A percentile compares a stretch with the other conserved stretches of the same genome.
phyloP scores from a whole-genome alignment of 2,888 invertebrate species.

The Orthosia incerta region DNA sequence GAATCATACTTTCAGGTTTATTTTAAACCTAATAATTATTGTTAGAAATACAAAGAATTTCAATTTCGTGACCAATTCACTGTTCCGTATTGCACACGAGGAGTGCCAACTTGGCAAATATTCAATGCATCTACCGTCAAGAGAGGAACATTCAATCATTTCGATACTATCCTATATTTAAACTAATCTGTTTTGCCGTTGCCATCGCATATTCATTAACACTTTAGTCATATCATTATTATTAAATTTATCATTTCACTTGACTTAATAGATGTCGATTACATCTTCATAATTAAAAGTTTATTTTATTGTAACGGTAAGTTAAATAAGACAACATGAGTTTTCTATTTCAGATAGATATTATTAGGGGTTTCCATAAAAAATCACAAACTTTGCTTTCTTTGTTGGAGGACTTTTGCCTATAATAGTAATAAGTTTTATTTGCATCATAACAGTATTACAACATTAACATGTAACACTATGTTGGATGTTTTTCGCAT shows the following conservation, averaged over 20 bases:
- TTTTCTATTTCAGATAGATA: not conserved
- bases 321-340: not conserved
- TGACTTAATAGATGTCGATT: not conserved
- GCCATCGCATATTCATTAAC: conserved; percentile 24
- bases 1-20: conserved; percentile 8
- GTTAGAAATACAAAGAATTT: conserved; percentile 51
- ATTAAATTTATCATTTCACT: not conserved
- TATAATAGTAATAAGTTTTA: no score
- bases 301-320: no score
- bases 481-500: no score
- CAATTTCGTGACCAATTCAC: conserved; percentile 67
- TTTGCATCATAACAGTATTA: no score
- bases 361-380: not conserved
- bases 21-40: conserved; percentile 19
- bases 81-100: conserved; percentile 76
- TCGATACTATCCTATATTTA: conserved; percentile 52
- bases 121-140: conserved; percentile 76
- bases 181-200: conserved; percentile 42
- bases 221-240: not conserved
- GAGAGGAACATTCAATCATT: conserved; percentile 68
- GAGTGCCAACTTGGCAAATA: conserved; percentile 84
- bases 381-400: not conserved
- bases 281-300: not conserved
- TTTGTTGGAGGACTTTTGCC: no score
- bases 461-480: no score